Evolutionary conservation across 2,113 vertebrate genomes (phyloP).

Genomic region (Cyprichromis sp.): DNA sequence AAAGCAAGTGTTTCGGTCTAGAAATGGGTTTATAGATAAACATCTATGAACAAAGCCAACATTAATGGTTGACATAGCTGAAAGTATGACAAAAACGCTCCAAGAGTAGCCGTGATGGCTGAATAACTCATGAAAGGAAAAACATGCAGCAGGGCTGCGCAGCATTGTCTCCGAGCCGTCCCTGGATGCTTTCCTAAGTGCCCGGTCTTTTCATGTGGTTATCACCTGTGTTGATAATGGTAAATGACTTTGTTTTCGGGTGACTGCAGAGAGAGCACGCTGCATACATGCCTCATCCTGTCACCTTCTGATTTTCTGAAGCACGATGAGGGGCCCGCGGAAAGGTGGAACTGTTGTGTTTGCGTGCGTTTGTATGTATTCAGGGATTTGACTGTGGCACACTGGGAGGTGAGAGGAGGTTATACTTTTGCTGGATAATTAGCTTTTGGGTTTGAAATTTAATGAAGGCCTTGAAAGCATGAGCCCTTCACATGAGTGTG

Average conservation of each 20-base stretch:
- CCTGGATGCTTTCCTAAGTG: neutral
- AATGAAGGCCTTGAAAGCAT: conserved; percentile 27
- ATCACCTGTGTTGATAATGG: conserved; percentile 10
- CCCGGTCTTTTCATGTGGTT: neutral
- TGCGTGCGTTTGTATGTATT: neutral
- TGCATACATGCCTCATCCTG: neutral
- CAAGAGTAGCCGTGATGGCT: neutral
- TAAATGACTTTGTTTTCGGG: conserved; percentile 19
- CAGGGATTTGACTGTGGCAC: neutral
- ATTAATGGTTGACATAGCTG: neutral
- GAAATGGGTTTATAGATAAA: neutral
- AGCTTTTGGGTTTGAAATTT: conserved; percentile 28
- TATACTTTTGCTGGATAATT: conserved; percentile 22
- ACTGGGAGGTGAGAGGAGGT: neutral
- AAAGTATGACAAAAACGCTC: neutral
- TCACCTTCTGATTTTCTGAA: neutral
- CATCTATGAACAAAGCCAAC: neutral
- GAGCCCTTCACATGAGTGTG: conserved; percentile 1
- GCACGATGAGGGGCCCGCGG: neutral
- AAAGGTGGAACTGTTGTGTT: neutral
- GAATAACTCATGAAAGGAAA: neutral
- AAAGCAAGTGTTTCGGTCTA: neutral
- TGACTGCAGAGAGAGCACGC: neutral
- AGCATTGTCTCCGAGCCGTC: neutral
- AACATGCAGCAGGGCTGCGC: neutral